These are phyloP conservation scores for Spisula subtruncata DNA, from an alignment of 2,888 invertebrate genomes.

Conservation along the genomic window DNA sequence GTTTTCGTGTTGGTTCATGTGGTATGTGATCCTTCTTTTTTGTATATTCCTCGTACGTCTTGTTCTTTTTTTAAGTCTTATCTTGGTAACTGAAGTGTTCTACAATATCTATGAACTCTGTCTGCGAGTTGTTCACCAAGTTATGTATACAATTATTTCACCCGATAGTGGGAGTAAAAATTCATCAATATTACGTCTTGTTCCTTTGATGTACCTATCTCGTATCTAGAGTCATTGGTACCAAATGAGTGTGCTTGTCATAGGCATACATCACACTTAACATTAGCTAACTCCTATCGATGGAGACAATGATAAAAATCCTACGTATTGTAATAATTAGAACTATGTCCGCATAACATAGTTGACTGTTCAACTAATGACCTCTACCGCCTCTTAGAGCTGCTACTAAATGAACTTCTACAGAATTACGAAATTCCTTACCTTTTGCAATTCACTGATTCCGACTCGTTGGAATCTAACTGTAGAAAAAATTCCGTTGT, in stretches of 20 bases:
- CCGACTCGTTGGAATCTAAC: no score
- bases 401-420: no score
- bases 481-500: no score
- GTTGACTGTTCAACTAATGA: neutral
- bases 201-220: neutral
- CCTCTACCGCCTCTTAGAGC: neutral
- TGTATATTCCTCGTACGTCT: no score
- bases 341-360: neutral
- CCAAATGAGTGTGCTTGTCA: constrained; percentile 10
- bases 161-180: neutral
- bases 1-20: no score
- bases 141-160: neutral
- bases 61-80: no score
- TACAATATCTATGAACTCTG: no score
- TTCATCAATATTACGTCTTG: constrained; percentile 3
- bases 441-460: no score
- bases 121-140: neutral
- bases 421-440: no score
- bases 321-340: neutral
- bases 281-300: neutral
- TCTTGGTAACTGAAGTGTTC: no score
- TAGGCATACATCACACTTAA: neutral
- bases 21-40: no score
- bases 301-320: neutral
- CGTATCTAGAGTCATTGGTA: constrained; percentile 1